Evolutionary conservation across 2,797 vertebrate species (phyloP).

Genomic region (Pempheris klunzingeri): DNA sequence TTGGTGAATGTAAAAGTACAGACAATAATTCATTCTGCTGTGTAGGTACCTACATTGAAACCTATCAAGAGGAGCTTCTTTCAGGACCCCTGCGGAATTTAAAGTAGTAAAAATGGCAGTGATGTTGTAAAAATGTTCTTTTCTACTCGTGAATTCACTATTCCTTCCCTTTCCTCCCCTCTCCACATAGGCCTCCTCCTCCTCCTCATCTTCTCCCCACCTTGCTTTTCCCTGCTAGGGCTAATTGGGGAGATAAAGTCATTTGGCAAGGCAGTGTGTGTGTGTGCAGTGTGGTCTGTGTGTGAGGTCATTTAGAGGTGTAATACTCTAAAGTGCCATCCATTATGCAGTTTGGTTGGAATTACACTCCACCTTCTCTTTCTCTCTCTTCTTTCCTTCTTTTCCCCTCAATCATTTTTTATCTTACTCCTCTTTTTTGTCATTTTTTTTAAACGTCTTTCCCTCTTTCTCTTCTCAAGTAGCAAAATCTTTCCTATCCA

Average conservation of each 20-base stretch:
- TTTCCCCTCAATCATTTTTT: constrained; percentile 17
- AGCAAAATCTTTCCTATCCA: constrained; percentile 43
- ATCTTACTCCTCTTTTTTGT: constrained; percentile 13
- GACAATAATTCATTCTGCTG: constrained; percentile 30
- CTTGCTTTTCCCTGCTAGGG: constrained; percentile 39
- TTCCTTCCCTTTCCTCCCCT: not conserved
- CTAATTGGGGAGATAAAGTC: constrained; percentile 76
- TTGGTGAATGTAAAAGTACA: constrained; percentile 18
- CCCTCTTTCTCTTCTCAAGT: constrained; percentile 23
- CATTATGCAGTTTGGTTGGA: constrained; percentile 63
- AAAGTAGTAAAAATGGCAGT: constrained; percentile 17
- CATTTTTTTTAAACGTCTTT: not conserved
- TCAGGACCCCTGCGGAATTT: constrained; percentile 23
- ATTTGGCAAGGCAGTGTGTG: constrained; percentile 59
- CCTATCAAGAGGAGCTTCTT: constrained; percentile 12
- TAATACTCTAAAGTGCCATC: constrained; percentile 65
- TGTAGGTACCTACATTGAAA: constrained; percentile 25
- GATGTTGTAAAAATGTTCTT: constrained; percentile 12
- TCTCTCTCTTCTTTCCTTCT: constrained; percentile 1
- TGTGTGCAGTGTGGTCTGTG: constrained; percentile 14
- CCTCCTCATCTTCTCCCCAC: constrained; percentile 13
- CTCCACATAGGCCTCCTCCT: not conserved
- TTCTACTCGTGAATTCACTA: constrained; percentile 25
- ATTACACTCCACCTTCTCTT: constrained; percentile 31
- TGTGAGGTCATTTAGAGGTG: constrained; percentile 69